Conservation (phyloP, 2,113 vertebrate genomes). For the Mastomys natalensis region DNA sequence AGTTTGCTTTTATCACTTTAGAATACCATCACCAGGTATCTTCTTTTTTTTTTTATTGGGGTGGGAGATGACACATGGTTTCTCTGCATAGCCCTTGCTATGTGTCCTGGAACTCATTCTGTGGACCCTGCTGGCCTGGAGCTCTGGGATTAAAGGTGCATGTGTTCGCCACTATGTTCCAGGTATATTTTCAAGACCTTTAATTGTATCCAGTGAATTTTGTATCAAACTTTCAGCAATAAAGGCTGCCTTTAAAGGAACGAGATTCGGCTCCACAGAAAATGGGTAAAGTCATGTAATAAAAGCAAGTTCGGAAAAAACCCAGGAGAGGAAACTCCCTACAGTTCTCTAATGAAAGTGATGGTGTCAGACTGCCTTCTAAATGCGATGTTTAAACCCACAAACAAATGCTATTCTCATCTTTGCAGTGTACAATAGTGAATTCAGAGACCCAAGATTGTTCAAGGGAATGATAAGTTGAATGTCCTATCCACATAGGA, state of each 20-base stretch:
- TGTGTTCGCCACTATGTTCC: no score
- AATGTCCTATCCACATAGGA: neutral
- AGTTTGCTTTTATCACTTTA: neutral
- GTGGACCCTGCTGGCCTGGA: neutral
- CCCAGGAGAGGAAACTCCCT: neutral
- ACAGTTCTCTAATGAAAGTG: neutral
- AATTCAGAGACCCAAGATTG: neutral
- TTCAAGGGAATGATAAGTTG: neutral
- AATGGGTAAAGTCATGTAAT: neutral
- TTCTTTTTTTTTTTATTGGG: neutral
- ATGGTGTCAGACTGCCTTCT: neutral
- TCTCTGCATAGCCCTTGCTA: neutral
- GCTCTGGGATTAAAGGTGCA: neutral
- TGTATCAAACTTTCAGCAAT: conserved; percentile 54
- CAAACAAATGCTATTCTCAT: neutral
- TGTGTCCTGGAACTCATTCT: neutral
- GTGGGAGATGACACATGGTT: neutral
- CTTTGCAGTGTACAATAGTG: neutral
- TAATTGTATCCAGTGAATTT: neutral
- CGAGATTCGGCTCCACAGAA: neutral
- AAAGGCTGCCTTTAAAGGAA: neutral
- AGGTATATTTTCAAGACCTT: neutral
- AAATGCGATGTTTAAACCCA: neutral
- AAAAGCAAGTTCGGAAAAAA: neutral
- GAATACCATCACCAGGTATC: neutral